These are phyloP conservation scores for Chondrilla cf. caribensis DNA, from an alignment of 37 sponge, comb jelly and placozoan species.

Conservation along the genomic window DNA sequence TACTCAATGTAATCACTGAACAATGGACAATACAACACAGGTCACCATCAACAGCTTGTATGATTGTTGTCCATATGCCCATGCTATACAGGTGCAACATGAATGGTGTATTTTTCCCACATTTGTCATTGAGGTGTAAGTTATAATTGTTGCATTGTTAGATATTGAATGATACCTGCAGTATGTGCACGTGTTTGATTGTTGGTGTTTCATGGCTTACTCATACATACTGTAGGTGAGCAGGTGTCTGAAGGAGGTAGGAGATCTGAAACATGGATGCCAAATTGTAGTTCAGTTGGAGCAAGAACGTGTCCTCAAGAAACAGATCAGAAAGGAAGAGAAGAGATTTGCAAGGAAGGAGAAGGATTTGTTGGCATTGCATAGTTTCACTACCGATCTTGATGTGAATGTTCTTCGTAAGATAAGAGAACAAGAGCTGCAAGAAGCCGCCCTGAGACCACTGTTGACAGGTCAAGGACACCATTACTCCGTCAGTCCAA, in stretches of 20 bases:
- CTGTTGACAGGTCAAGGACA: conserved; percentile 45
- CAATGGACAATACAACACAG: too few relatives aligned
- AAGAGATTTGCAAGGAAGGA: conserved; percentile 33
- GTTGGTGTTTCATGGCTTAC: not conserved
- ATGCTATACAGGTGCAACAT: too few relatives aligned
- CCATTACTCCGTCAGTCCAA: conserved; percentile 18
- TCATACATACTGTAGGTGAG: not conserved
- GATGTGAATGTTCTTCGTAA: not conserved
- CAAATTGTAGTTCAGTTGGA: conserved; percentile 47
- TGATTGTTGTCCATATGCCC: too few relatives aligned
- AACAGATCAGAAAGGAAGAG: conserved; percentile 73
- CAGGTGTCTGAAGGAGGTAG: not conserved
- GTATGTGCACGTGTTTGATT: not conserved
- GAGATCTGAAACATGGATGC: not conserved
- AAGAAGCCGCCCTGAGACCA: conserved; percentile 59
- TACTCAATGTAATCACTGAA: too few relatives aligned
- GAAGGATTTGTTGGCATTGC: not conserved
- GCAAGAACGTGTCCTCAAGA: conserved; percentile 74
- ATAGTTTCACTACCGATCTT: not conserved
- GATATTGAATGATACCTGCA: not conserved
- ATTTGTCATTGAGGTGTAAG: too few relatives aligned
- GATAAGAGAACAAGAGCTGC: conserved; percentile 63
- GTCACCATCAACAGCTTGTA: too few relatives aligned
- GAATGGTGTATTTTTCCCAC: too few relatives aligned
- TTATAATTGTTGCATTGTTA: too few relatives aligned